Conservation (phyloP, 2,113 vertebrate genomes). For the Anguilla rostrata region DNA sequence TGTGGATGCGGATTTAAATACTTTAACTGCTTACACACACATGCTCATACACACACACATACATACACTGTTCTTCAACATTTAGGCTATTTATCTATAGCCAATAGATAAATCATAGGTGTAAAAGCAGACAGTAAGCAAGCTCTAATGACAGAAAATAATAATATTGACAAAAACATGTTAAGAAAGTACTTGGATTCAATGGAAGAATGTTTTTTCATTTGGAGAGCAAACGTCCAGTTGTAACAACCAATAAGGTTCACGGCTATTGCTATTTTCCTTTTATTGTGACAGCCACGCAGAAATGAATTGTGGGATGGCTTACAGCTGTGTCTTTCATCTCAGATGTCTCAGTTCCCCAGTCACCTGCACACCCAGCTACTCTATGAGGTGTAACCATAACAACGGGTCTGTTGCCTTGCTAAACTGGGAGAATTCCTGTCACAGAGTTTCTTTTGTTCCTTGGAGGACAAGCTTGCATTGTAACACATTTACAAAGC, state of each 20-base stretch:
- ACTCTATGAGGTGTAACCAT: conserved; percentile 74
- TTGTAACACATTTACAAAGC: not conserved
- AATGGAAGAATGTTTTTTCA: not conserved
- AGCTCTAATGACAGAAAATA: not conserved
- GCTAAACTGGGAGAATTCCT: conserved; percentile 49
- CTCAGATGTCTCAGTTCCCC: conserved; percentile 56
- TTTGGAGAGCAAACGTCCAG: not conserved
- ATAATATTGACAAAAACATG: not conserved
- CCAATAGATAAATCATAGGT: not conserved
- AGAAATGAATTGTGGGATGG: conserved; percentile 58
- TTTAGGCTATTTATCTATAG: too few relatives aligned
- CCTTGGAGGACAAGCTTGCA: conserved; percentile 15
- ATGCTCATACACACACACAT: not conserved
- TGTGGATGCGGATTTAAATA: too few relatives aligned
- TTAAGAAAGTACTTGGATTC: not conserved
- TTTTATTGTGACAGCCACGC: conserved; percentile 32
- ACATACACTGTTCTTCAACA: not conserved
- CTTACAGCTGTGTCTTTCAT: conserved; percentile 65
- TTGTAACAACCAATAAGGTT: not conserved
- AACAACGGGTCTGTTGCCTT: conserved; percentile 62
- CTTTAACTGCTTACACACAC: too few relatives aligned
- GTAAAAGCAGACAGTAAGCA: not conserved
- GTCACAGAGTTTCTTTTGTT: conserved; percentile 56
- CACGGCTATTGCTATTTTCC: conserved; percentile 28
- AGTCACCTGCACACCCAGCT: conserved; percentile 61